Evolutionary conservation across 2,113 vertebrate species (phyloP).

Genomic region (Struthio camelus): DNA sequence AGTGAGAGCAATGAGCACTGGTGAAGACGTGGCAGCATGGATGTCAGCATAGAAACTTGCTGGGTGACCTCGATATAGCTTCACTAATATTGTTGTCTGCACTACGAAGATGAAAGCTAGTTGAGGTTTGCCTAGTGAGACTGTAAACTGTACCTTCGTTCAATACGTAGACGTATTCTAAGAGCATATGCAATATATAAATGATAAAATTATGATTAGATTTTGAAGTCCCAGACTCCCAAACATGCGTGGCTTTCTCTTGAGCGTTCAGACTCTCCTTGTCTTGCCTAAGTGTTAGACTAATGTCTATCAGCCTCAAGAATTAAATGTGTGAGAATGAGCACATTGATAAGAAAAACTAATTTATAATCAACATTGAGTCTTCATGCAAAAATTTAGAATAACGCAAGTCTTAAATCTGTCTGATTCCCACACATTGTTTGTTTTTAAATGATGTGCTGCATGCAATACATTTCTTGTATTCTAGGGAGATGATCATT

Average conservation of each 20-base stretch:
- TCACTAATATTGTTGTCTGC: not conserved
- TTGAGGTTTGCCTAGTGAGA: not conserved
- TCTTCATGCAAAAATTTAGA: conserved; percentile 61
- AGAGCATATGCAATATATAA: not conserved
- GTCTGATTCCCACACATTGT: conserved; percentile 53
- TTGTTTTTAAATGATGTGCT: conserved; percentile 54
- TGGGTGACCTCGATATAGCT: not conserved
- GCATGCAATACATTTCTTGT: conserved; percentile 37
- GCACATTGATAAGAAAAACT: conserved; percentile 66
- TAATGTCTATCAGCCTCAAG: conserved; percentile 62
- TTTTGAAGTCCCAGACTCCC: conserved; percentile 19
- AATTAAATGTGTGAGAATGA: conserved; percentile 65
- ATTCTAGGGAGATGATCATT: conserved; percentile 19
- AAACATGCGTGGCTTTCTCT: conserved; percentile 42
- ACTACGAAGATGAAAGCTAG: not conserved
- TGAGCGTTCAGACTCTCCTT: conserved; percentile 46
- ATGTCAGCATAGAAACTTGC: not conserved
- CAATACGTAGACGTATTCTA: not conserved
- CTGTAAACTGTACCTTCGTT: not conserved
- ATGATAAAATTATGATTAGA: not conserved
- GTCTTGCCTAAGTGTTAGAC: conserved; percentile 67
- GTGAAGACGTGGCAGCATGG: not conserved
- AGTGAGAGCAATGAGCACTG: not conserved
- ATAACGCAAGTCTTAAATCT: conserved; percentile 66
- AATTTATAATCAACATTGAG: conserved; percentile 64